A percentile compares a stretch with the other conserved stretches of the same genome.
These are phyloP conservation scores for Wiebesia pumilae DNA, from an alignment of 1,140 invertebrate genomes.

Conservation along the genomic window DNA sequence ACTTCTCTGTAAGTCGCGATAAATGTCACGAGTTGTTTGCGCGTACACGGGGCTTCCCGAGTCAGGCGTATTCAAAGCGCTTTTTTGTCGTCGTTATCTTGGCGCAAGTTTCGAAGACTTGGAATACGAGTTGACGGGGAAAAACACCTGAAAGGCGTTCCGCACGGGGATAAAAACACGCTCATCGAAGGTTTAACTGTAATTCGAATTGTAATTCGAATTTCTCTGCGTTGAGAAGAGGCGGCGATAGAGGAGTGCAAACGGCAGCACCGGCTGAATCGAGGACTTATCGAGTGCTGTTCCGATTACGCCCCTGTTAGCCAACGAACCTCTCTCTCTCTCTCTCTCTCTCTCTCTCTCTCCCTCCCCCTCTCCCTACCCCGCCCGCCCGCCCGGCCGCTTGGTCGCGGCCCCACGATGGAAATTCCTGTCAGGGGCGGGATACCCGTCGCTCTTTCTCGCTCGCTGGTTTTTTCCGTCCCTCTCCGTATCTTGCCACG, in stretches of 20 bases:
- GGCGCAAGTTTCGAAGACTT: not conserved
- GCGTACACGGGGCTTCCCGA: not conserved
- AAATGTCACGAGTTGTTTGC: not conserved
- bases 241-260: not conserved
- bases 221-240: not conserved
- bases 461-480: not conserved
- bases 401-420: not conserved
- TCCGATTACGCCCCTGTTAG: slow-evolving; percentile 44
- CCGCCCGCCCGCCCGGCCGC: too few relatives aligned
- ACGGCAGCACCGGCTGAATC: not conserved
- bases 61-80: not conserved
- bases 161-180: not conserved
- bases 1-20: not conserved
- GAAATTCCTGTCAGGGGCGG: slow-evolving; percentile 48
- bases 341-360: slow-evolving; percentile 12
- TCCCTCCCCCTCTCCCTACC: slow-evolving; percentile 7
- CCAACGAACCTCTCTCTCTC: not conserved
- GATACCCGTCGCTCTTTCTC: slow-evolving; percentile 9
- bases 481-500: not conserved
- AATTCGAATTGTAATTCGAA: slow-evolving; percentile 32
- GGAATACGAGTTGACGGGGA: not conserved
- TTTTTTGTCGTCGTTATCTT: too few relatives aligned
- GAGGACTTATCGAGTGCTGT: slow-evolving; percentile 39
- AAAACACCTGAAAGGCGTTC: not conserved
- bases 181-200: slow-evolving; percentile 11